Evolutionary conservation across 2,888 invertebrate species (phyloP), one percentile per base, ranked within the genome.

Genomic region (Hipparchia semele): DNA sequence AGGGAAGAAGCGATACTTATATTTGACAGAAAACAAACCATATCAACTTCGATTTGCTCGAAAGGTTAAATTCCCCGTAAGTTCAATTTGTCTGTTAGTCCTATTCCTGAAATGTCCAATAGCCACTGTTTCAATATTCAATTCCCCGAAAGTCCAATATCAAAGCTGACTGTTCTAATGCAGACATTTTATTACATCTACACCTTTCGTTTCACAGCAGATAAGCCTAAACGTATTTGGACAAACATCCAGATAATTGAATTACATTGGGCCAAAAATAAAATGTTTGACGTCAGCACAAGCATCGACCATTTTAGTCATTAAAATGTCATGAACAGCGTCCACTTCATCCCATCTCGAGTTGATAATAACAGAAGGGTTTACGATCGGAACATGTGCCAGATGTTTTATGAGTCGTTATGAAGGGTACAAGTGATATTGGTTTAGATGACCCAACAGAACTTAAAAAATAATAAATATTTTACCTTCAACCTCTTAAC

Each of bases 361-460:
- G 68, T 70, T 58, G 70, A 58, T 70, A 46, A 67, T 73, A 67
- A 70, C 61, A 68, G 23, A 62, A 33, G 56, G 70, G 62, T 76
- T 76, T 74, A 76, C 72, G 75, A 76, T 56, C n/a, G 65, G 9
- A 61, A 75, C 70, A 71, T 67, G 74, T 72, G 67, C 70, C 70
- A 68, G 68, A 67, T 60, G 64, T 65, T 76, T 76, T 76, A 76
- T 53, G 72, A 70, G 65, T 64, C 70, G 68, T 76, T 68, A 74
- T 61, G 64, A 53, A 60, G 61, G 54, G 54, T 71, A 64, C 61
- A 72, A 70, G 64, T 60, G 56, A 67, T 61, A 75, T 73, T 65
- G 70, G 65, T 13, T 70, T 62, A 6, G 46, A 46, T 23, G 12
- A 46, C 45, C 46, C n/a, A 2, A 13, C 54, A 66, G 54, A 2